Percentiles rank a stretch among this genome's conserved stretches.
phyloP scores from a whole-genome alignment of 1,140 invertebrate species.

The Drosophila carrolli region DNA sequence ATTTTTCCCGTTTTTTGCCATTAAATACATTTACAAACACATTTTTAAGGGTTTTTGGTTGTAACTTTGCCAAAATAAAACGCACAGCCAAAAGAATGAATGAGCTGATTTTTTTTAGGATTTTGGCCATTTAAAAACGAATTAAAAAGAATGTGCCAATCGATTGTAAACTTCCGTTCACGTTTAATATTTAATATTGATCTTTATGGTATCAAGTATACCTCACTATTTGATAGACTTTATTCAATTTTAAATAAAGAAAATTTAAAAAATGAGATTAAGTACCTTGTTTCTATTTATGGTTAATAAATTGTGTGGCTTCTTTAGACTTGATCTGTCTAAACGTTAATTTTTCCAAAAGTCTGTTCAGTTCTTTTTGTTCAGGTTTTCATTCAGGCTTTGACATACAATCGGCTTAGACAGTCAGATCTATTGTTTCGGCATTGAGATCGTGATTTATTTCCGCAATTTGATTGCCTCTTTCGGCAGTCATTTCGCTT shows the following conservation, averaged over 20 bases:
- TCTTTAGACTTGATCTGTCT: slow-evolving; percentile 6
- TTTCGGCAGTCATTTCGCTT: slow-evolving; percentile 25
- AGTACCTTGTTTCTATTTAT: background rate
- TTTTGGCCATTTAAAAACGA: too few relatives aligned
- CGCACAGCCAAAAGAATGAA: too few relatives aligned
- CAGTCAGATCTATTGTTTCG: slow-evolving; percentile 34
- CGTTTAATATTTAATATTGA: too few relatives aligned
- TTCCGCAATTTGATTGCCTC: slow-evolving; percentile 32
- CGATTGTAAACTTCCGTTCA: too few relatives aligned
- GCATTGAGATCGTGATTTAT: slow-evolving; percentile 50
- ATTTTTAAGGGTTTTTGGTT: too few relatives aligned
- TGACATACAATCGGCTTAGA: slow-evolving; percentile 32
- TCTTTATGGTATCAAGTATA: too few relatives aligned
- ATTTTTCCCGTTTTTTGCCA: too few relatives aligned
- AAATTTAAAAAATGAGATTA: background rate
- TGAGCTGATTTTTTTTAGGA: too few relatives aligned
- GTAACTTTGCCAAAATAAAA: too few relatives aligned
- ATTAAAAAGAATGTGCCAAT: too few relatives aligned
- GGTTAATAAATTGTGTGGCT: background rate
- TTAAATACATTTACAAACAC: too few relatives aligned
- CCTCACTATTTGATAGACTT: too few relatives aligned
- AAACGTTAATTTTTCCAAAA: slow-evolving; percentile 23
- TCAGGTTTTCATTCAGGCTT: slow-evolving; percentile 29
- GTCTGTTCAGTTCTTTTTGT: slow-evolving; percentile 2
- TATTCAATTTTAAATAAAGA: background rate